Conservation (phyloP, 2,888 invertebrate species). For the Eurois occulta region DNA sequence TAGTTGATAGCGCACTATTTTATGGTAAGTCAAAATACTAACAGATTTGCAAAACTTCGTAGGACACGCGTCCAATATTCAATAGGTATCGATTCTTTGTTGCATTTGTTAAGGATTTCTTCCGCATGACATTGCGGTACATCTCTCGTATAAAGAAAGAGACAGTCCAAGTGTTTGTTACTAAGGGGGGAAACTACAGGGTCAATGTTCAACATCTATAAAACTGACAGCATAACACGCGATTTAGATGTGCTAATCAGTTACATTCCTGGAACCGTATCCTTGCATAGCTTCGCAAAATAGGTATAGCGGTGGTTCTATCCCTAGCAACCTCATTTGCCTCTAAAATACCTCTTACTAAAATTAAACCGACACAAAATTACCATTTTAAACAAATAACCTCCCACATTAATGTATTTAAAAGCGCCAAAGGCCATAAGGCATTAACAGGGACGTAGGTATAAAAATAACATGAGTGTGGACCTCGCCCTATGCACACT, state of each 20-base stretch:
- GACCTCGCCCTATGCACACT: conserved; percentile 57
- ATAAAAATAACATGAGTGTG: conserved; percentile 39
- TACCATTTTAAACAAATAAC: conserved; percentile 51
- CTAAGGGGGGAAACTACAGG: not conserved
- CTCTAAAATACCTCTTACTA: conserved; percentile 20
- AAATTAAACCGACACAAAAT: conserved; percentile 43
- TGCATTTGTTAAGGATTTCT: not conserved
- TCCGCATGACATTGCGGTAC: not conserved
- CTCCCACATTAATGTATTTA: conserved; percentile 39
- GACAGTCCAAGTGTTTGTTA: not conserved
- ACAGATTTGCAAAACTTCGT: not conserved
- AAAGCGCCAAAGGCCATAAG: conserved; percentile 52
- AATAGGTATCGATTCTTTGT: not conserved
- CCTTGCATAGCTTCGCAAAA: not conserved
- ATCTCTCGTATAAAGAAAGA: not conserved
- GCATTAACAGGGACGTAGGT: conserved; percentile 38
- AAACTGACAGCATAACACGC: not conserved
- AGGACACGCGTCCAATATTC: not conserved
- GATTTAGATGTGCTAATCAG: not conserved
- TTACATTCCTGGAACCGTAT: not conserved
- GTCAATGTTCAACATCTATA: not conserved
- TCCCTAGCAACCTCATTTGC: not conserved
- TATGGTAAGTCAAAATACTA: not conserved
- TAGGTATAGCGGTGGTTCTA: not conserved
- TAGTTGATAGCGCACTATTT: not conserved